Conservation (phyloP, 1,140 invertebrate species). For the Drosophila paulistorum region DNA sequence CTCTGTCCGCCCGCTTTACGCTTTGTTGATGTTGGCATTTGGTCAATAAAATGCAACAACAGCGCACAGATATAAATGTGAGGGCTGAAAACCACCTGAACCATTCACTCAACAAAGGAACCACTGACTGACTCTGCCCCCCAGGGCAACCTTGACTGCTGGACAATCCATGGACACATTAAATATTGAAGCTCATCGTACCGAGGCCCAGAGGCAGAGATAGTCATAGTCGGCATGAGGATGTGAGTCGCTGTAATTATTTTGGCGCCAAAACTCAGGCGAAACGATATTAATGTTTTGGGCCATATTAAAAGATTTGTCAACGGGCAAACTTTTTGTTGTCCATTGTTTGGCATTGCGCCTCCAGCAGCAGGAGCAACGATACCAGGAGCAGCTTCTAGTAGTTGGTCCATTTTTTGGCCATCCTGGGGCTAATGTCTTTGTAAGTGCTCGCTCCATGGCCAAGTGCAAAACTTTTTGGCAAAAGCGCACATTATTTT, state of each 20-base stretch:
- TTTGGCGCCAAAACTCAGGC: conserved; percentile 13
- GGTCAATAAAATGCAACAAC: conserved; percentile 42
- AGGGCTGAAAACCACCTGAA: neutral
- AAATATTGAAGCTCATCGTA: conserved; percentile 41
- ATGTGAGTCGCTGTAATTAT: conserved; percentile 30
- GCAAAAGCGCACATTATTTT: conserved; percentile 79
- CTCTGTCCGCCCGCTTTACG: neutral
- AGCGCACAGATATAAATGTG: neutral
- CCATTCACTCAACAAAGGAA: too few relatives aligned
- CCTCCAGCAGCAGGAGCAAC: conserved; percentile 22
- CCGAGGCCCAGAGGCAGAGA: conserved; percentile 26
- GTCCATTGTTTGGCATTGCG: conserved; percentile 43
- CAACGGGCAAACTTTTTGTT: conserved; percentile 63
- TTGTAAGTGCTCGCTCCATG: conserved; percentile 67
- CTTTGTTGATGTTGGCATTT: conserved; percentile 37
- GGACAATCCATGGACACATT: conserved; percentile 45
- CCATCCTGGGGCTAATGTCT: conserved; percentile 68
- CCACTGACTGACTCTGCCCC: neutral
- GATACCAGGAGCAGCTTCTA: neutral
- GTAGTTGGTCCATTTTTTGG: conserved; percentile 56
- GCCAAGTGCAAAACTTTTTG: conserved; percentile 75
- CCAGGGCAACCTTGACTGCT: conserved; percentile 13
- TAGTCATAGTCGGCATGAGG: conserved; percentile 12
- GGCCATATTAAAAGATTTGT: conserved; percentile 72
- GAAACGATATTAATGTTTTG: conserved; percentile 49